Base-by-base conservation (phyloP, 2,113 vertebrate genomes). In the Scopus umbretta region DNA sequence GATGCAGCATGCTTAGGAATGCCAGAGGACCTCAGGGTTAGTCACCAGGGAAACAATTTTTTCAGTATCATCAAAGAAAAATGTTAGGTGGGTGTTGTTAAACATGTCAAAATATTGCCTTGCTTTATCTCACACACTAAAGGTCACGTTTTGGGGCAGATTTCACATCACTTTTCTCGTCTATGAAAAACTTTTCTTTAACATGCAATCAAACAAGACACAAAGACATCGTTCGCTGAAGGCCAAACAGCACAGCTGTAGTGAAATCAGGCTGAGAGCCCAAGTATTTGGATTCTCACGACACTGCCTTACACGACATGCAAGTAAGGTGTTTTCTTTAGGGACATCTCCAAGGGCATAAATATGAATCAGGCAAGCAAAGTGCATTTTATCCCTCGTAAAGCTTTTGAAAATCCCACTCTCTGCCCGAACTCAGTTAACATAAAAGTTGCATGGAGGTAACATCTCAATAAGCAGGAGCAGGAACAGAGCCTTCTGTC, bases 371-470 rank as follows among this genome's bases (percentile, higher is more conserved):
- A 73, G 78, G 42, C 27, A 85, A 66, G 42, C 10, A 53, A 73
- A 85, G 52, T 30, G 29, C 17, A 25, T 66, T 53, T 86, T 38
- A 63, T 42, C 22, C 52, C 68, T 66, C 36, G 26, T 70, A 25
- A 92, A 88, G 34, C 63, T 70, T 61, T 72, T 67, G 53, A 47
- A 59, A 49, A 56, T 20, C 29, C 42, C 53, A 2, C 65, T n/a
- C 43, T 65, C 55, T 81, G 79, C 63, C 56, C 80, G 36, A 36
- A 5, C 8, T 59, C 32, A 20, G 32, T 30, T 38, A 17, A 8
- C 16, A 71, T 16, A 30, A 55, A 68, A 90, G 36, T 0, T 11
- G 8, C 7, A 9, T 0, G 3, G 42, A 34, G 59, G 32, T 18
- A 19, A 90, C 78, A 29, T 6, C 32, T 78, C 59, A 6, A 1